Evolutionary conservation across 2,113 vertebrate species (phyloP).

Genomic region (Pluvianellus socialis): DNA sequence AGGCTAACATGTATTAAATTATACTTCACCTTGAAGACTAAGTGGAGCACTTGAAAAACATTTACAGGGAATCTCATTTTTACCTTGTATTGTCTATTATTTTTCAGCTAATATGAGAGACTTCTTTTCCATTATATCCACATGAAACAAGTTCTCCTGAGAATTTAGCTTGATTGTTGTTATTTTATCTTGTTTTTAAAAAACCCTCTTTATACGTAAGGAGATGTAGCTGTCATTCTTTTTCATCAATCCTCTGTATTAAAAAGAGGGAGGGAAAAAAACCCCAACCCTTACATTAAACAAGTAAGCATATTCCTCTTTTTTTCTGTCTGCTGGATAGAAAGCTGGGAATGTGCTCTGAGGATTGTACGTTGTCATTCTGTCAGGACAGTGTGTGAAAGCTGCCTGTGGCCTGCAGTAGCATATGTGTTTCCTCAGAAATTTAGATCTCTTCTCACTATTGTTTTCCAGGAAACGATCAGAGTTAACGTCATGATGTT

Average conservation of each 20-base stretch:
- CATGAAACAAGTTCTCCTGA: not conserved
- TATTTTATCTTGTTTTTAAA: not conserved
- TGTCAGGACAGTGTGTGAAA: not conserved
- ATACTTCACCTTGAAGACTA: not conserved
- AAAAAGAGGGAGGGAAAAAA: not conserved
- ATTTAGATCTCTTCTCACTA: not conserved
- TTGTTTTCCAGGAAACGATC: conserved; percentile 79
- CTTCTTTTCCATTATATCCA: not conserved
- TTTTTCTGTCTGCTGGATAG: not conserved
- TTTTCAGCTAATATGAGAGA: not conserved
- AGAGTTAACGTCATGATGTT: conserved; percentile 81
- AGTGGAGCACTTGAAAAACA: not conserved
- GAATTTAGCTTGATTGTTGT: not conserved
- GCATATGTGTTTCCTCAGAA: not conserved
- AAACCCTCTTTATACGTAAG: not conserved
- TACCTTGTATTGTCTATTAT: not conserved
- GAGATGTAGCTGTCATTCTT: not conserved
- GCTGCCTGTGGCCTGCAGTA: not conserved
- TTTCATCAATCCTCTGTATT: not conserved
- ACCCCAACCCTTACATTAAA: not conserved
- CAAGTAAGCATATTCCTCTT: not conserved
- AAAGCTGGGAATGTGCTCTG: not conserved
- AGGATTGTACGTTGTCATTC: accelerated
- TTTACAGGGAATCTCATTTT: not conserved
- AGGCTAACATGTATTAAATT: not conserved